Base-by-base conservation (phyloP, 2,113 vertebrate species). In the Vanacampus margaritifer region DNA sequence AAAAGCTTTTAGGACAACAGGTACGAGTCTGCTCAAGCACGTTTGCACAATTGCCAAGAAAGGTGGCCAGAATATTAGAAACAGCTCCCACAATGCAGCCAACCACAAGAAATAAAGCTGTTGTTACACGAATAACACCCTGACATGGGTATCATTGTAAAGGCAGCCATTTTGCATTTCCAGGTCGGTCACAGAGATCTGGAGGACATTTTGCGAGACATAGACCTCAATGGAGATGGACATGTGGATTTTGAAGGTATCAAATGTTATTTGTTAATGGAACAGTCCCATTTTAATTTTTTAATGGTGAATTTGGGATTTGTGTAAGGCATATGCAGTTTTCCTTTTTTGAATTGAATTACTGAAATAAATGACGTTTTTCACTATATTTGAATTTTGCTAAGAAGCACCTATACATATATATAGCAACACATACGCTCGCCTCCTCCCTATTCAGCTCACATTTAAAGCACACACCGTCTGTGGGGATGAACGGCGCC, bases 191-290 rank as follows among this genome's bases (percentile, higher is more conserved):
- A 97, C 82, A 91, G 95, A 84, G 97, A 99, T 61, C 94, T 99
- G 64, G 97, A 98, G 79, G 97, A 99, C 72, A 99, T 99, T 74
- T 92, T 99, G 66, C 91, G 94, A 66, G 97, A 99, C 8, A 97
- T 99, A 64, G 97, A 99, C 81, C 93, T 99, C 64, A 99, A 99
- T 0, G 96, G 97, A 68, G 97, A 99, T 9, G 96, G 97, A 62
- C 94, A 93, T 6, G 97, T 99, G 24, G 97, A 99, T 87, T 99
- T 99, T 82, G 97, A 99, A 95, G 97, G 97, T 84, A 65, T 41
- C 46, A 12, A 3, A 48, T 11, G 0, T 19, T 65, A 35, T 72
- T 59, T 62, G 1, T 65, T 21, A 36, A 32, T 28, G 16, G 2
- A 56, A 65, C 36, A 62, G 23, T 21, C 6, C 14, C 6, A 9